A percentile compares a stretch with the other conserved stretches of the same genome.
phyloP scores from a whole-genome alignment of 2,888 invertebrate genomes.

The Asteroscopus sphinx region DNA sequence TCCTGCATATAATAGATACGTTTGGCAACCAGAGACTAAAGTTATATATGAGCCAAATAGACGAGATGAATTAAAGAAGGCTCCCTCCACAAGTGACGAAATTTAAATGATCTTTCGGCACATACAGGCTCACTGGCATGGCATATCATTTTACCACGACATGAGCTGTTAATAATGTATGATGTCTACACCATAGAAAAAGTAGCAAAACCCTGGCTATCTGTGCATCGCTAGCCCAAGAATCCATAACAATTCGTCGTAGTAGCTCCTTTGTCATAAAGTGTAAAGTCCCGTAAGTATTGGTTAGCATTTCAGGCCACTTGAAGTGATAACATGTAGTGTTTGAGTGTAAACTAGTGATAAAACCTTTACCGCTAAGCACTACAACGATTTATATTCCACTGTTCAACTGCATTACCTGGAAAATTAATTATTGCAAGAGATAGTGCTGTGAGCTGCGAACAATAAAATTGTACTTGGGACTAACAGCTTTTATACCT shows the following conservation, averaged over 20 bases:
- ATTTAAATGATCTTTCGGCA: too few relatives aligned
- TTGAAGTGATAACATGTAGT: constrained; percentile 1
- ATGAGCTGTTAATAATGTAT: too few relatives aligned
- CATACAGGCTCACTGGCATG: too few relatives aligned
- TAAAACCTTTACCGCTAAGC: constrained; percentile 16
- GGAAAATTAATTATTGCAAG: constrained; percentile 5
- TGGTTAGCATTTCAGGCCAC: constrained; percentile 3
- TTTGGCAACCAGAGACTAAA: too few relatives aligned
- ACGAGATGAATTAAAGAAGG: too few relatives aligned
- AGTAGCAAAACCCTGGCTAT: neutral
- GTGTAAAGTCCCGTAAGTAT: constrained; percentile 7
- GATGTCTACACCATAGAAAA: too few relatives aligned
- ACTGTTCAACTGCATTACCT: constrained; percentile 1
- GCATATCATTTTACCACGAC: too few relatives aligned
- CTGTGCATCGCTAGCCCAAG: neutral
- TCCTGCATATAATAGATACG: too few relatives aligned
- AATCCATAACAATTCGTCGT: neutral
- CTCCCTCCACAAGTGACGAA: too few relatives aligned
- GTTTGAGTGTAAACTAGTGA: constrained; percentile 22
- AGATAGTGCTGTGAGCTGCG: neutral
- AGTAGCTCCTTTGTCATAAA: constrained; percentile 6
- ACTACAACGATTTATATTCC: constrained; percentile 10
- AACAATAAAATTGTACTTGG: constrained; percentile 9
- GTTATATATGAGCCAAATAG: too few relatives aligned
- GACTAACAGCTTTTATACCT: neutral